phyloP scores from a whole-genome alignment of 2,888 invertebrate genomes.

The Ectemnius lituratus region DNA sequence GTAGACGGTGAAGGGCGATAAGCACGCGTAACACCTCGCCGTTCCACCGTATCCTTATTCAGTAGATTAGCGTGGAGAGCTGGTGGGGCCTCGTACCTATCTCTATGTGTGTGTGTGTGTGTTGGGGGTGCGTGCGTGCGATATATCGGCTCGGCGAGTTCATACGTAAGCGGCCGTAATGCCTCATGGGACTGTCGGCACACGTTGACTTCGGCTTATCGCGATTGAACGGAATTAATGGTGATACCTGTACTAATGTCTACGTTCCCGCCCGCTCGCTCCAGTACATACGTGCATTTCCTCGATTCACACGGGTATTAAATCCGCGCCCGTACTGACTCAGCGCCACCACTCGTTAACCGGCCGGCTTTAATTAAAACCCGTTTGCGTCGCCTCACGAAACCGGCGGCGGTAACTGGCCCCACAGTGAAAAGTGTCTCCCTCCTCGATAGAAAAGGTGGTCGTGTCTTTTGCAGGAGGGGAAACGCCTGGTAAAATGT shows the following conservation, averaged over 20 bases:
- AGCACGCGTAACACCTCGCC: constrained; percentile 36
- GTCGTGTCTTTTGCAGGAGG: not conserved
- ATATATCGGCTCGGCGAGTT: constrained; percentile 54
- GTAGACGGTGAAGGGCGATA: not conserved
- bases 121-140: constrained; percentile 26
- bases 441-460: not conserved
- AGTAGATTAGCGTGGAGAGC: constrained; percentile 51
- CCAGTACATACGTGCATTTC: constrained; percentile 33
- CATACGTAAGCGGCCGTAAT: constrained; percentile 62
- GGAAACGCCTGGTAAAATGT: not conserved
- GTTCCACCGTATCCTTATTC: constrained; percentile 50
- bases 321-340: constrained; percentile 41
- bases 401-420: constrained; percentile 9
- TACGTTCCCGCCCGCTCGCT: constrained; percentile 24
- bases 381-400: constrained; percentile 26
- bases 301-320: constrained; percentile 51
- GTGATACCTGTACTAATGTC: constrained; percentile 51
- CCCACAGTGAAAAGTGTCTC: constrained; percentile 10
- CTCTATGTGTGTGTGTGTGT: no score
- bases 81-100: constrained; percentile 13
- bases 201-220: constrained; percentile 62
- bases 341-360: constrained; percentile 22
- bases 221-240: constrained; percentile 62
- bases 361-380: constrained; percentile 40
- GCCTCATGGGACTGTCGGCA: constrained; percentile 61